A percentile compares a stretch with the other conserved stretches of the same genome.
Evolutionary conservation across 1,140 invertebrate species (phyloP).

Genomic region (Drosophila nigrodunni): DNA sequence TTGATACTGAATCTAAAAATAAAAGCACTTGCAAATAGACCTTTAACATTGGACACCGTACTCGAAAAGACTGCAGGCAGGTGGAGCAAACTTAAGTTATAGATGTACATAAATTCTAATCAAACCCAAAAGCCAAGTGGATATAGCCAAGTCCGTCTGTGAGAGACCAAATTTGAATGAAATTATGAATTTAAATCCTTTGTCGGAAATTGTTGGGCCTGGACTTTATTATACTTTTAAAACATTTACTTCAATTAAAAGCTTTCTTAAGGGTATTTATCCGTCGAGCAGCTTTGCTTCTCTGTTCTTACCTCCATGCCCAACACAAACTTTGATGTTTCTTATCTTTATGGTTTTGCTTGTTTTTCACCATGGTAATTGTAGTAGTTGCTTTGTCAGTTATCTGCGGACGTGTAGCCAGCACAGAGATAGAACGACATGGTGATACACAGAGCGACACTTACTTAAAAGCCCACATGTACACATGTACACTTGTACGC

Average conservation of each 20-base stretch:
- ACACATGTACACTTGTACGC: neutral
- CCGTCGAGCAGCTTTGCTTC: neutral
- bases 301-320: conserved; percentile 2
- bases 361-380: conserved; percentile 33
- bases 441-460: conserved; percentile 22
- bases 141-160: no score
- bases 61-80: no score
- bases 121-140: no score
- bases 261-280: neutral
- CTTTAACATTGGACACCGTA: no score
- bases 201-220: neutral
- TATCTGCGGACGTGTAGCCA: conserved; percentile 17
- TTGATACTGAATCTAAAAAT: conserved; percentile 1
- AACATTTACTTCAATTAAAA: neutral
- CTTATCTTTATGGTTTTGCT: conserved; percentile 39
- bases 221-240: neutral
- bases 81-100: no score
- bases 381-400: conserved; percentile 34
- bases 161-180: no score
- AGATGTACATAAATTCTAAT: no score
- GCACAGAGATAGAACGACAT: conserved; percentile 2
- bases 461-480: conserved; percentile 38
- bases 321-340: conserved; percentile 27
- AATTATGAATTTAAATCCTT: no score
- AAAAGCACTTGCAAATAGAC: neutral